Conservation (phyloP, 2,113 vertebrate species). For the Dasyurus viverrinus region DNA sequence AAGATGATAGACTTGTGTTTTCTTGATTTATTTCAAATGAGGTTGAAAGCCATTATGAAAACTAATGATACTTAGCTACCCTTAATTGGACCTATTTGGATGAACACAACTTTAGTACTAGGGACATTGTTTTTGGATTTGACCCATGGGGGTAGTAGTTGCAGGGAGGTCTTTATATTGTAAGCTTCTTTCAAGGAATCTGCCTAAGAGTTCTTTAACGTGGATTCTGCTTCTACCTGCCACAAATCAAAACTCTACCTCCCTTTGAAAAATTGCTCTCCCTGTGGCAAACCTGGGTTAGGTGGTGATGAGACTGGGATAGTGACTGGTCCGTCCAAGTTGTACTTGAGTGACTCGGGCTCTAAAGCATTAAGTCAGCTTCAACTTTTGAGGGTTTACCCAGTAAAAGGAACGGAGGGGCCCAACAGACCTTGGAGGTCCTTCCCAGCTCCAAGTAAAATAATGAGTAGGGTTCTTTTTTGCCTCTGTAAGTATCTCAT, state of each 20-base stretch:
- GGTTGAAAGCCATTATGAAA: not conserved
- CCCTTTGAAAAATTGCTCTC: not conserved
- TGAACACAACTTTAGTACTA: not conserved
- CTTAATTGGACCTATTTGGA: not conserved
- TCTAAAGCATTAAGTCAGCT: not conserved
- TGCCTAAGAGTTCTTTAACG: not conserved
- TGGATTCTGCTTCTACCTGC: not conserved
- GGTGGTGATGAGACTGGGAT: no score
- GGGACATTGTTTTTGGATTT: not conserved
- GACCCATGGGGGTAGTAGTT: conserved; percentile 19
- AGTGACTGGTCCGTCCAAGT: not conserved
- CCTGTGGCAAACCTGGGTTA: not conserved
- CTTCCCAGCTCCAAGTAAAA: not conserved
- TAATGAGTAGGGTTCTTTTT: not conserved
- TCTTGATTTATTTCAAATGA: not conserved
- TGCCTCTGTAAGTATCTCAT: not conserved
- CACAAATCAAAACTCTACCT: not conserved
- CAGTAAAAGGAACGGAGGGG: not conserved
- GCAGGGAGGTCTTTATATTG: conserved; percentile 32
- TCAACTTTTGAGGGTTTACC: not conserved
- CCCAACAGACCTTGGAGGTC: not conserved
- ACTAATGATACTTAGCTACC: not conserved
- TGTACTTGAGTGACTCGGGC: not conserved
- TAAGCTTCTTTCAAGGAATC: conserved; percentile 17
- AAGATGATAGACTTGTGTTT: not conserved